These are phyloP conservation scores for Rhinolophus ferrumequinum DNA, from an alignment of 2,113 vertebrate genomes.

Conservation along the genomic window DNA sequence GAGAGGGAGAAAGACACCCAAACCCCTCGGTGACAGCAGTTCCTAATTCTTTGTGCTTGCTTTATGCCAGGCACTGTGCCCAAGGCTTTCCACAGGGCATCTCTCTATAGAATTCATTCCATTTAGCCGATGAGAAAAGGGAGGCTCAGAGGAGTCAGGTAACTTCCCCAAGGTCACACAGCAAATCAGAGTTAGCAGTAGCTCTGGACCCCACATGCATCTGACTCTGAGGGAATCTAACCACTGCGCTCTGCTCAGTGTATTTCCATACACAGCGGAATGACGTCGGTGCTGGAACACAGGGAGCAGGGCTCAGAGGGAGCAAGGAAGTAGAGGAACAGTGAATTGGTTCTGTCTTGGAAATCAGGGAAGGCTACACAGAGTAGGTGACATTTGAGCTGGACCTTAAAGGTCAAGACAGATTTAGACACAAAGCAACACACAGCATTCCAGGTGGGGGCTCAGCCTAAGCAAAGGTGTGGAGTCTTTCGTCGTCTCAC, in stretches of 20 bases:
- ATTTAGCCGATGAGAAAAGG: not conserved
- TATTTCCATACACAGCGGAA: not conserved
- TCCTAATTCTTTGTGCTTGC: too few species aligned
- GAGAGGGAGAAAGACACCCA: not conserved
- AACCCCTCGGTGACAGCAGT: rapidly evolving
- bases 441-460: not conserved
- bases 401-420: not conserved
- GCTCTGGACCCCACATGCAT: not conserved
- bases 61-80: not conserved
- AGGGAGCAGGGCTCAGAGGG: not conserved
- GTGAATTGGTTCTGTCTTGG: not conserved
- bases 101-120: not conserved
- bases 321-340: not conserved
- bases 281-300: not conserved
- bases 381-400: not conserved
- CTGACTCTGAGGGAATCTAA: not conserved
- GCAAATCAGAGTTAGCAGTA: not conserved
- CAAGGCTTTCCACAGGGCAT: too few species aligned
- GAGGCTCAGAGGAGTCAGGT: not conserved
- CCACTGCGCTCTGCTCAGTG: not conserved
- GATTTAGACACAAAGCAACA: not conserved
- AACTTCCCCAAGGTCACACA: not conserved
- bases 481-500: not conserved
- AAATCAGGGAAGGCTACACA: not conserved
- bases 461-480: not conserved